phyloP scores from a whole-genome alignment of 2,888 invertebrate species.

The Netelia virgata region DNA sequence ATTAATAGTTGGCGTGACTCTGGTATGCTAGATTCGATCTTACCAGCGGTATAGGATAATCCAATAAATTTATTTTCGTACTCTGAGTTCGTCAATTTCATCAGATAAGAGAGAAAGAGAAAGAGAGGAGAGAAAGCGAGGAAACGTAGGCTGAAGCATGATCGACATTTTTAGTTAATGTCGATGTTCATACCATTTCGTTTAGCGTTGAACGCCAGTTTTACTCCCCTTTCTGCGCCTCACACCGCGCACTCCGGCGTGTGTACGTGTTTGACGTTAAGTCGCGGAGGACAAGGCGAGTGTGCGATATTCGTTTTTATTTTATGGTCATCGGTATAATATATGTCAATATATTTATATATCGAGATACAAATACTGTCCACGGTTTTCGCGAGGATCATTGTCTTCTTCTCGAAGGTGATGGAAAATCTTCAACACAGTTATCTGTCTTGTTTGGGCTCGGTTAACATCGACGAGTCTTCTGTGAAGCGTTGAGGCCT shows the following conservation, averaged over 20 bases:
- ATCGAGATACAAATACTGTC: too few relatives aligned
- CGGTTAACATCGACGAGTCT: too few relatives aligned
- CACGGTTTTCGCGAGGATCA: too few relatives aligned
- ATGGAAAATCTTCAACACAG: too few relatives aligned
- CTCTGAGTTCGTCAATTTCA: slow-evolving; percentile 42
- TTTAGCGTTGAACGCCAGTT: slow-evolving; percentile 5
- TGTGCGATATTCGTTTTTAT: too few relatives aligned
- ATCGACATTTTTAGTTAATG: slow-evolving; percentile 51
- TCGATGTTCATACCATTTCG: slow-evolving; percentile 16
- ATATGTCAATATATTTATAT: too few relatives aligned
- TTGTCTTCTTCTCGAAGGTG: too few relatives aligned
- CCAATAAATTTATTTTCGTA: slow-evolving; percentile 35
- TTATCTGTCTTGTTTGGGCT: too few relatives aligned
- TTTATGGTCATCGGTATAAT: too few relatives aligned
- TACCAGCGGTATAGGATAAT: not conserved
- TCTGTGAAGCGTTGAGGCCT: too few relatives aligned
- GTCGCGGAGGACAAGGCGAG: too few relatives aligned
- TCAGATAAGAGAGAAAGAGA: not conserved
- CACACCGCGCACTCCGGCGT: not conserved
- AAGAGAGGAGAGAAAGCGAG: slow-evolving; percentile 5
- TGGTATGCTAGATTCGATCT: not conserved
- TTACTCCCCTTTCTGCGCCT: slow-evolving; percentile 18
- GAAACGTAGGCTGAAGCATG: slow-evolving; percentile 27
- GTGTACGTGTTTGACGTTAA: too few relatives aligned
- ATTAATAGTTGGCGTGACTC: not conserved